Evolutionary conservation across 2,797 vertebrate genomes (phyloP).

Genomic region (Tangara arthus): DNA sequence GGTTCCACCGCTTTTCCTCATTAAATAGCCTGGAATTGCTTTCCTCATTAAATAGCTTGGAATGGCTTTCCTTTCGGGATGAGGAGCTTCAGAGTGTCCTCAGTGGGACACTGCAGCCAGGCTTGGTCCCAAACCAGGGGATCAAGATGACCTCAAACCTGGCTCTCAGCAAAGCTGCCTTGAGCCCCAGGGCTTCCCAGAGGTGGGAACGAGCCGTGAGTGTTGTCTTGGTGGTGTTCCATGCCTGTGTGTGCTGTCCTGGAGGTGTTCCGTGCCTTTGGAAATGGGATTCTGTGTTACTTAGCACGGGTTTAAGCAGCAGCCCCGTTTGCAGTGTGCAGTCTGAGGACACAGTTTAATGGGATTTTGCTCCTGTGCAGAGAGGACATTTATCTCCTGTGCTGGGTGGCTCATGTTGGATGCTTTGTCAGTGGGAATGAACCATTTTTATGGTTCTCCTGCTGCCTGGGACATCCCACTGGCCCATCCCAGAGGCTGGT

Average conservation of each 20-base stretch:
- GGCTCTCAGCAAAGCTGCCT: neutral
- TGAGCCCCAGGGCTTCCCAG: neutral
- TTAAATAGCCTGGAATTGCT: neutral
- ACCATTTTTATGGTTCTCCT: neutral
- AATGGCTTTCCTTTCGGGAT: neutral
- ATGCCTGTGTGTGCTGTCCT: rapidly evolving
- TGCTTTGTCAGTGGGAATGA: neutral
- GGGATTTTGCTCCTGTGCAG: neutral
- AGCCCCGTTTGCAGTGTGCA: neutral
- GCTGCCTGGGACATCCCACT: neutral
- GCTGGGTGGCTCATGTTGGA: neutral
- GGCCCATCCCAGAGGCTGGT: neutral
- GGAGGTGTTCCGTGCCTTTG: neutral
- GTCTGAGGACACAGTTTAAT: neutral
- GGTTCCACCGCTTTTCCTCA: neutral
- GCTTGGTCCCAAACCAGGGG: neutral
- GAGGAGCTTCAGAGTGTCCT: neutral
- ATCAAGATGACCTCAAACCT: no score
- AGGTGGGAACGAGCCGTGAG: rapidly evolving
- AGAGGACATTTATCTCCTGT: neutral
- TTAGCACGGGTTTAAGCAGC: neutral
- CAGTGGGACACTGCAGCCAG: neutral
- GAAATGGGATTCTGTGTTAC: no score
- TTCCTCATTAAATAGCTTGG: neutral
- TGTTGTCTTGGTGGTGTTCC: neutral